A percentile compares a stretch with the other conserved stretches of the same genome.
Evolutionary conservation across 2,797 vertebrate species (phyloP).

Genomic region (Chrysocyon brachyurus): DNA sequence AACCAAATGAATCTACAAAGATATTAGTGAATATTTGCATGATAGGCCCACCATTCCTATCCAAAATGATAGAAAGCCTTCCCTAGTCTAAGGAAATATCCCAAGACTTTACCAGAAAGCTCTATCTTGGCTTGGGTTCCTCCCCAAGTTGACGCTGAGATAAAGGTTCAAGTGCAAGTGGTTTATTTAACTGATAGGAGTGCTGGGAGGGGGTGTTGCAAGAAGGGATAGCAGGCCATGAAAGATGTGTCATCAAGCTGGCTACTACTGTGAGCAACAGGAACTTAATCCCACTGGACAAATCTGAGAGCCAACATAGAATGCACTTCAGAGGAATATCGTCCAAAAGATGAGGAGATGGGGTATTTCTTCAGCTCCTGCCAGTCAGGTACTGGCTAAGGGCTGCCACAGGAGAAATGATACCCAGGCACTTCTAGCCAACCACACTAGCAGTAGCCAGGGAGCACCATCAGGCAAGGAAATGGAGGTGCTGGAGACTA

Average conservation of each 20-base stretch:
- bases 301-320: neutral
- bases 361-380: neutral
- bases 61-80: neutral
- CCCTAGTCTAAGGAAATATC: neutral
- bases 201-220: neutral
- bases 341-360: neutral
- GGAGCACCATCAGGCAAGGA: neutral
- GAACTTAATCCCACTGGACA: neutral
- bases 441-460: neutral
- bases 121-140: neutral
- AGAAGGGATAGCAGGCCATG: neutral
- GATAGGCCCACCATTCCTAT: neutral
- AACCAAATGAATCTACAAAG: slow-evolving; percentile 6
- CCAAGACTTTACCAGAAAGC: slow-evolving; percentile 23
- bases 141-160: neutral
- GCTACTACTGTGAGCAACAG: neutral
- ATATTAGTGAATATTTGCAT: neutral
- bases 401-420: neutral
- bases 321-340: neutral
- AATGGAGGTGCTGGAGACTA: neutral
- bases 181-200: neutral
- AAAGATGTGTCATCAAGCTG: neutral
- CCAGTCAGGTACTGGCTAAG: neutral
- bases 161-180: slow-evolving; percentile 49
- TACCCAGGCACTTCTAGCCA: neutral